Evolutionary conservation across 2,113 vertebrate species (phyloP), one percentile per base, ranked within the genome.

Genomic region (Hemiscyllium ocellatum): DNA sequence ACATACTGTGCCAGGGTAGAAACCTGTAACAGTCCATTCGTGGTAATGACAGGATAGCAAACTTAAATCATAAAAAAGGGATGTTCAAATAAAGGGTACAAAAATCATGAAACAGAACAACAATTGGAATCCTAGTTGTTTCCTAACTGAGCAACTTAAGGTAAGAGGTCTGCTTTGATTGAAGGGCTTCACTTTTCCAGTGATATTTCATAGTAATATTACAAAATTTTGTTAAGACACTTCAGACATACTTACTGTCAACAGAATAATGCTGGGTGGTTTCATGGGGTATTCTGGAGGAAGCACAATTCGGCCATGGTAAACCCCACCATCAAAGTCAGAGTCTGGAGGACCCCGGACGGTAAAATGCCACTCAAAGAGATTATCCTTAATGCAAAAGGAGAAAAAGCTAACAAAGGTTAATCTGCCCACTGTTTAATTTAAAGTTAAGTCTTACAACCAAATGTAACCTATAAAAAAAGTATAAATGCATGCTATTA

Each of bases 311-410:
- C 99, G 98, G 72, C 99, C 99, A 1, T 99, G 99, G 97, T 99
- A 99, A 96, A 99, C 97, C 52, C 99, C 99, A 69, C 99, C 98
- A 95, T 99, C 99, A 50, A 99, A 99, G 96, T 99, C 99, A 2
- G 99, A 99, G 97, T 99, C 99, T 95, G 99, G 99, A 93, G 99
- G 99, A 2, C 99, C 99, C 78, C 99, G 98, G 6, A 99, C 99
- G 4, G 99, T 99, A 96, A 99, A 99, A 97, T 99, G 99, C 99
- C 99, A 99, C 96, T 99, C 99, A 97, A 99, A 99, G 95, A 99
- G 98, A 96, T 99, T 99, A 97, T 99, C 99, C 99, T 99, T 97
- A 96, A 97, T 95, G 96, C 93, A 42, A 3, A 96, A 96, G 96
- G 95, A 95, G 95, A 17, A 83, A 83, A 83, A 37, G 15, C 29